Percentiles rank a stretch among this genome's conserved stretches.
Conservation (phyloP, 2,113 vertebrate genomes). For the Cranoglanis bouderius region DNA sequence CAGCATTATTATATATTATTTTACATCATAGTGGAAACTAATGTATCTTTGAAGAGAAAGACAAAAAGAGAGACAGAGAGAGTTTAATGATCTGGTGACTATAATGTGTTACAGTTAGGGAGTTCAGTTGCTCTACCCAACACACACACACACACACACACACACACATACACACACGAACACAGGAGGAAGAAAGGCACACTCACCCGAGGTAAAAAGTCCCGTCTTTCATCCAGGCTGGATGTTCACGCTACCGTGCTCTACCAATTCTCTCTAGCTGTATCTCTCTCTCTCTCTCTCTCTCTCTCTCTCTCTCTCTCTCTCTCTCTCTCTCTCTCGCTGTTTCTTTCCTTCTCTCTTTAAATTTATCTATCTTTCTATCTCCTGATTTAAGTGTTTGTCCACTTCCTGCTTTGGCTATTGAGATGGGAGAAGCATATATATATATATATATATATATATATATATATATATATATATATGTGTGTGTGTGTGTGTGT, state of each 20-base stretch:
- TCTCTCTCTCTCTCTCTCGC: neutral
- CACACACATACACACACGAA: neutral
- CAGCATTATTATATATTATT: neutral
- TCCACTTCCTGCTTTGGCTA: neutral
- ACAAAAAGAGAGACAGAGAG: neutral
- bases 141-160: neutral
- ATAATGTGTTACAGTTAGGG: neutral
- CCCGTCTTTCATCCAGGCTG: neutral
- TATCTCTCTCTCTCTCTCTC: neutral
- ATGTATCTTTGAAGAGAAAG: neutral
- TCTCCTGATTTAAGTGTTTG: neutral
- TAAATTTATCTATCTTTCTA: neutral
- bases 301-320: neutral
- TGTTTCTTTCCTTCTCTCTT: no score
- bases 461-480: neutral
- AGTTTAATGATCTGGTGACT: constrained; percentile 2
- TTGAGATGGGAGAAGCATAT: no score
- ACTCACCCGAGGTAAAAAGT: constrained; percentile 31
- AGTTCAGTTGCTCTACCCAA: neutral
- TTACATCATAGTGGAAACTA: neutral
- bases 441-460: no score
- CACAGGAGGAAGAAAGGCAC: constrained; percentile 5
- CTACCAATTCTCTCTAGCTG: neutral
- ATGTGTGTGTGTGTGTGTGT: constrained; percentile 35
- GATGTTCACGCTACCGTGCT: neutral